Evolutionary conservation across 2,888 invertebrate genomes (phyloP).

Genomic region (Fragum fragum): DNA sequence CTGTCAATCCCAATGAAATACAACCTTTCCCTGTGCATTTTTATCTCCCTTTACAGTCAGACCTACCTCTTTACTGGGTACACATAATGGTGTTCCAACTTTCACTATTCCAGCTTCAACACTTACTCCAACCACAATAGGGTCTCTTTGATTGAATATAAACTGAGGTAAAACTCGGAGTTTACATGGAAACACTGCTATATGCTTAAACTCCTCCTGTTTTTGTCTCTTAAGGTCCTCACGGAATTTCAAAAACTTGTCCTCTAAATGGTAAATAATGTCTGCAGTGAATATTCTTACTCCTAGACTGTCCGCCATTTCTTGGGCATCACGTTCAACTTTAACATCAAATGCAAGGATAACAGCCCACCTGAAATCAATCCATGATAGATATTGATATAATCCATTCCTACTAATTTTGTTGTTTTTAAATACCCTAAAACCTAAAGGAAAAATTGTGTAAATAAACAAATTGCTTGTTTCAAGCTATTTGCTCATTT

Average conservation of each 20-base stretch:
- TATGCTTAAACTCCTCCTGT: constrained; percentile 97
- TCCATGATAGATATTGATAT: background rate
- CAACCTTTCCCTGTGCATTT: too few relatives aligned
- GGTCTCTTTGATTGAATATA: constrained; percentile 99
- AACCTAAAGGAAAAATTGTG: too few relatives aligned
- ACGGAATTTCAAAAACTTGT: constrained; percentile 93
- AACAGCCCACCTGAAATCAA: constrained; percentile 92
- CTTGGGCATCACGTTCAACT: constrained; percentile 99
- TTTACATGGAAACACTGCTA: constrained; percentile 99
- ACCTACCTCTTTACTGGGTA: constrained; percentile 95
- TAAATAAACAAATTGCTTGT: too few relatives aligned
- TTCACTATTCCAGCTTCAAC: constrained; percentile 98
- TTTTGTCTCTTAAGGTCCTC: constrained; percentile 96
- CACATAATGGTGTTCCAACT: constrained; percentile 99
- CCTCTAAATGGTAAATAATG: constrained; percentile 99
- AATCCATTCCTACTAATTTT: too few relatives aligned
- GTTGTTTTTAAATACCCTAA: too few relatives aligned
- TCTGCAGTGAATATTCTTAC: constrained; percentile 97
- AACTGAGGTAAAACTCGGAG: constrained; percentile 93
- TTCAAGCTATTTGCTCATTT: too few relatives aligned
- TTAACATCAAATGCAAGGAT: constrained; percentile 99
- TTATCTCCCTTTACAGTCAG: too few relatives aligned
- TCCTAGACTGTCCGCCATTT: constrained; percentile 95
- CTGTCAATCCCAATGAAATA: too few relatives aligned
- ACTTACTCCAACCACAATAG: constrained; percentile 98